phyloP scores from a whole-genome alignment of 2,113 vertebrate species.

The Amphiprion percula region DNA sequence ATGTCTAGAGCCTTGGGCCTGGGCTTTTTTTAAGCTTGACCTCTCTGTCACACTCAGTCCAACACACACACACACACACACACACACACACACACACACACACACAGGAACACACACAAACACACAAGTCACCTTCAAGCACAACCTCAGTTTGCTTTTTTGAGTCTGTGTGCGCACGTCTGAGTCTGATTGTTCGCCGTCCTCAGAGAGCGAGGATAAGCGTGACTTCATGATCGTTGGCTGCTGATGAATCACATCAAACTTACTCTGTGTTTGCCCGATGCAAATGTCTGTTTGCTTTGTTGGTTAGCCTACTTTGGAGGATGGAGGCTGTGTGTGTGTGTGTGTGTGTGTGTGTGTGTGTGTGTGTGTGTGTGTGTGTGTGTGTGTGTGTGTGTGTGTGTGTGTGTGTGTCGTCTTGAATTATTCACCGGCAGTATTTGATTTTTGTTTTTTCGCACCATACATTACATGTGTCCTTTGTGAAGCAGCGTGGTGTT shows the following conservation, averaged over 20 bases:
- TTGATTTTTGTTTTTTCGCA: conserved; percentile 44
- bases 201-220: conserved; percentile 51
- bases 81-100: conserved; percentile 23
- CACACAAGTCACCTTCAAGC: conserved; percentile 73
- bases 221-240: conserved; percentile 63
- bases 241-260: conserved; percentile 70
- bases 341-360: neutral
- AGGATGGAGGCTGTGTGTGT: conserved; percentile 27
- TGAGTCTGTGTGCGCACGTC: conserved; percentile 7
- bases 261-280: conserved; percentile 66
- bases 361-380: neutral
- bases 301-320: conserved; percentile 67
- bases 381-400: neutral
- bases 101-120: conserved; percentile 23
- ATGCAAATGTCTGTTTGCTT: conserved; percentile 74
- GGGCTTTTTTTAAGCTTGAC: conserved; percentile 70
- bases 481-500: conserved; percentile 13
- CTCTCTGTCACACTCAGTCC: conserved; percentile 43
- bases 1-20: conserved; percentile 53
- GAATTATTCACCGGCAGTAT: conserved; percentile 70
- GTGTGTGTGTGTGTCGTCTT: conserved; percentile 42
- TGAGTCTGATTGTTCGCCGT: conserved; percentile 48
- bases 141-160: conserved; percentile 39
- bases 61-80: conserved; percentile 25
- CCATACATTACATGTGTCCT: conserved; percentile 29